A percentile compares a stretch with the other conserved stretches of the same genome.
Evolutionary conservation across 2,113 vertebrate species (phyloP).

Genomic region (Columba janthina): DNA sequence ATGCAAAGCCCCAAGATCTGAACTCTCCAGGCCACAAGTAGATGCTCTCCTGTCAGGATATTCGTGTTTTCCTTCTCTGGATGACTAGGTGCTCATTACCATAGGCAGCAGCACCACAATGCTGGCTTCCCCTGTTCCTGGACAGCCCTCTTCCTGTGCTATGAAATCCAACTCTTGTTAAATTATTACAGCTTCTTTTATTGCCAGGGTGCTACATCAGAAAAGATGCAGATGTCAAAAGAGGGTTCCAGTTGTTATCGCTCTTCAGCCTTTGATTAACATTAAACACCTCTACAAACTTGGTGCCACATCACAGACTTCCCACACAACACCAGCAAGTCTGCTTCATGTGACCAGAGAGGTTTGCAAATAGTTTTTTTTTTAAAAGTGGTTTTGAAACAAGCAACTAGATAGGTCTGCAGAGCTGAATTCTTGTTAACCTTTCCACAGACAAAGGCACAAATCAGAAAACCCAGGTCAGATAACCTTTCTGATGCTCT

Average conservation of each 20-base stretch:
- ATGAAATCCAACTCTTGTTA: neutral
- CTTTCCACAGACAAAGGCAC: neutral
- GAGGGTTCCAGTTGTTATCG: neutral
- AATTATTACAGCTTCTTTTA: neutral
- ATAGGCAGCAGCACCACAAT: neutral
- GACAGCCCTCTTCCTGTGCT: neutral
- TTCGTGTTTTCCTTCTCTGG: conserved; percentile 17
- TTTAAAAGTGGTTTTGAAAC: accelerated
- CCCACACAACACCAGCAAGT: accelerated
- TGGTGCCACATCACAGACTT: neutral
- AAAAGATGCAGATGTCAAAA: neutral
- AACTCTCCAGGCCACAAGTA: conserved; percentile 21
- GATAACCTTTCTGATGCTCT: neutral
- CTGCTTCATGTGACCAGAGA: neutral
- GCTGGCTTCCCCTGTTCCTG: neutral
- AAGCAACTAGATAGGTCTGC: neutral
- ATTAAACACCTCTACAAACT: neutral
- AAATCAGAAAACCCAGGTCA: neutral
- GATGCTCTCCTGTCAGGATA: conserved; percentile 35
- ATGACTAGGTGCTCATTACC: neutral
- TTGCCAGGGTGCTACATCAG: neutral
- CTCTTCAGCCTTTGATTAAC: neutral
- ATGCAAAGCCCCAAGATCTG: neutral
- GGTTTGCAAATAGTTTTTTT: neutral
- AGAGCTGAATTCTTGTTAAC: neutral